phyloP scores from a whole-genome alignment of 2,113 vertebrate genomes.

The Pangasianodon gigas region DNA sequence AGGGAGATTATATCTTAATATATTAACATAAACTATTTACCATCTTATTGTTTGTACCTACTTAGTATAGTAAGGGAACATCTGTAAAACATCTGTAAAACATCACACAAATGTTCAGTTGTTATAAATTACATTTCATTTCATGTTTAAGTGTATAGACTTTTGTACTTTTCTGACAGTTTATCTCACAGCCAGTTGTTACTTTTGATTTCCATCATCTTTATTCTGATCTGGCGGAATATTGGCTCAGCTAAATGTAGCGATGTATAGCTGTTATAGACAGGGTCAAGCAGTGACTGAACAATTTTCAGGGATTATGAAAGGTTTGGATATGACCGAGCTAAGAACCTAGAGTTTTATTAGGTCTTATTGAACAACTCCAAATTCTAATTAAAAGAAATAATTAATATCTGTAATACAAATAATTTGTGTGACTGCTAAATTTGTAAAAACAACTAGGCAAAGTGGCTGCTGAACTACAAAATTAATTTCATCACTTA shows the following conservation, averaged over 20 bases:
- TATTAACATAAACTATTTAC: neutral
- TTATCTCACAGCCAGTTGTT: neutral
- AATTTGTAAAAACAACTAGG: neutral
- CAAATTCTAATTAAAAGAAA: neutral
- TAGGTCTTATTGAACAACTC: neutral
- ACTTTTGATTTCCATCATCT: neutral
- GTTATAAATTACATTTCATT: neutral
- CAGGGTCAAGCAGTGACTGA: neutral
- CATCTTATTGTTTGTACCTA: neutral
- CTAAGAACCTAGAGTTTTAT: neutral
- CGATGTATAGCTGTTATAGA: neutral
- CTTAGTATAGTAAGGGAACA: neutral
- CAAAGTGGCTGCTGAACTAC: neutral
- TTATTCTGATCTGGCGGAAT: neutral
- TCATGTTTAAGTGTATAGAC: neutral
- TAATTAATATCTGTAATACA: neutral
- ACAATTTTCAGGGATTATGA: neutral
- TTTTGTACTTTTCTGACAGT: neutral
- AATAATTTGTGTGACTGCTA: neutral
- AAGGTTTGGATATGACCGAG: neutral
- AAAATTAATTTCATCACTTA: neutral
- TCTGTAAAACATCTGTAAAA: conserved; percentile 1
- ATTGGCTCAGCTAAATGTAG: neutral
- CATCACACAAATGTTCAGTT: neutral
- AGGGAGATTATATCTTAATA: neutral